phyloP scores from a whole-genome alignment of 2,797 vertebrate genomes.

The Neostethus bicornis region DNA sequence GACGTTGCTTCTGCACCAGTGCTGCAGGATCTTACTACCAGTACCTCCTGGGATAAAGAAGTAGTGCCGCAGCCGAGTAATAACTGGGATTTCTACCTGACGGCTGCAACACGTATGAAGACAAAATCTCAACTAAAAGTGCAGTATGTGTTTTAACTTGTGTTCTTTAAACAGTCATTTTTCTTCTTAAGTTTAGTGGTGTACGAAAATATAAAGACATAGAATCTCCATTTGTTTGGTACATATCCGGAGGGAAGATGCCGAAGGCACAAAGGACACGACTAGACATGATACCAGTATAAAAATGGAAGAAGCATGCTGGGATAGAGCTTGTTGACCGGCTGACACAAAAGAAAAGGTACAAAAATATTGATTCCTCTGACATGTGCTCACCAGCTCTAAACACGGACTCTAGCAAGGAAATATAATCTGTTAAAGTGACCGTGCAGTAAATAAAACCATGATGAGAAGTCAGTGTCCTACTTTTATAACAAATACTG shows the following conservation, averaged over 20 bases:
- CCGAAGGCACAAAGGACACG: background rate
- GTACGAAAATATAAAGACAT: conserved; percentile 22
- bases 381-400: conserved; percentile 1
- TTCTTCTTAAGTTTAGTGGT: too few species aligned
- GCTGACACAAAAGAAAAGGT: conserved; percentile 9
- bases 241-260: background rate
- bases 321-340: conserved; percentile 8
- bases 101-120: conserved; percentile 13
- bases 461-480: conserved; percentile 1
- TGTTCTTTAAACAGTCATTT: too few species aligned
- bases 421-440: conserved; percentile 5
- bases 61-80: conserved; percentile 50
- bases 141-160: too few species aligned
- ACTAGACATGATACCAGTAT: conserved; percentile 10
- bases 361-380: conserved; percentile 34
- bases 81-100: conserved; percentile 41
- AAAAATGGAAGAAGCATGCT: background rate
- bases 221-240: conserved; percentile 16
- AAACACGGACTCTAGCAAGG: conserved; percentile 8
- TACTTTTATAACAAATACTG: background rate
- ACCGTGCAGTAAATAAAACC: background rate
- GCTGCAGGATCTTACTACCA: conserved; percentile 65
- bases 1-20: conserved; percentile 40
- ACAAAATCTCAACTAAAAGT: conserved; percentile 8
- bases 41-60: conserved; percentile 56